These are phyloP conservation scores for Camptogramma bilineatum DNA, from an alignment of 2,888 invertebrate genomes.

Conservation along the genomic window DNA sequence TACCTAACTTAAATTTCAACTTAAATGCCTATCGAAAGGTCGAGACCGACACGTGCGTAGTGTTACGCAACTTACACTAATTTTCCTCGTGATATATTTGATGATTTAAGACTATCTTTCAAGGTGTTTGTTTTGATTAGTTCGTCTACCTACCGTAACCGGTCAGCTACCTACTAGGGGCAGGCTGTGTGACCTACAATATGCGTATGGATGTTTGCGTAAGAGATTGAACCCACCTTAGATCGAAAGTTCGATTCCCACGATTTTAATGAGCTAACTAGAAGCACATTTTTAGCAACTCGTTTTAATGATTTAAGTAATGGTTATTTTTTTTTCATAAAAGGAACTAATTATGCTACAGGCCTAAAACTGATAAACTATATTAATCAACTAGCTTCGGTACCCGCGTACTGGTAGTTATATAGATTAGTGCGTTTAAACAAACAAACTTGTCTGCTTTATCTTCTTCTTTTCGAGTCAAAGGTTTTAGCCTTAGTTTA, in stretches of 20 bases:
- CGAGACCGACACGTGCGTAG: background rate
- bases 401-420: too few relatives aligned
- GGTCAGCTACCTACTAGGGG: constrained; percentile 60
- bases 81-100: constrained; percentile 32
- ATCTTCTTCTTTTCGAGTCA: too few relatives aligned
- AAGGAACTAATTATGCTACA: background rate
- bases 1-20: background rate
- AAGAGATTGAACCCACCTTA: constrained; percentile 45
- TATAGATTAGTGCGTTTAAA: too few relatives aligned
- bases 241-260: constrained; percentile 35
- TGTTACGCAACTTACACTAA: constrained; percentile 37
- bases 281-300: background rate
- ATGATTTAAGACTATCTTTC: constrained; percentile 35
- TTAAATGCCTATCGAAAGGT: background rate
- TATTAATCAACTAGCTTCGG: too few relatives aligned
- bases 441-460: too few relatives aligned
- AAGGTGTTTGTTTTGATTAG: constrained; percentile 43
- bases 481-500: too few relatives aligned
- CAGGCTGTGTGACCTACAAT: constrained; percentile 68
- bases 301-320: too few relatives aligned
- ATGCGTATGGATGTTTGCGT: constrained; percentile 57
- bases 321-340: background rate
- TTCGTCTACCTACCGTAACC: constrained; percentile 53
- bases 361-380: too few relatives aligned
- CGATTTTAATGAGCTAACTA: constrained; percentile 27